Percentiles rank a stretch among this genome's conserved stretches.
phyloP scores from a whole-genome alignment of 2,797 vertebrate genomes.

The Trachops cirrhosus region DNA sequence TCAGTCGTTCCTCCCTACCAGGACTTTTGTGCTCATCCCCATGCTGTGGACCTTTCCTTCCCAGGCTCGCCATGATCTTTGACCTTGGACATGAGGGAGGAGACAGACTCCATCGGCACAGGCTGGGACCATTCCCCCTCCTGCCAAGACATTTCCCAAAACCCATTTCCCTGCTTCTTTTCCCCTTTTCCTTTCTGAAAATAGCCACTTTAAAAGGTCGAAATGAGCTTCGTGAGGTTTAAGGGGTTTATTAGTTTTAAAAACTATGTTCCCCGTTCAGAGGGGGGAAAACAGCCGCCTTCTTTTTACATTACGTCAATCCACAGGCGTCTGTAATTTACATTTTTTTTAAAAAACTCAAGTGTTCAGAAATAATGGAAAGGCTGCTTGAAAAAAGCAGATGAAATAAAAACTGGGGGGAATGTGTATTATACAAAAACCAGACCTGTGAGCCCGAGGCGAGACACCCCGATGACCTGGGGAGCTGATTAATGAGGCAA shows the following conservation, averaged over 20 bases:
- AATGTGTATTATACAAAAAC: constrained; percentile 82
- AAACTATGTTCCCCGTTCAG: constrained; percentile 54
- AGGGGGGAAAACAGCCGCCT: constrained; percentile 73
- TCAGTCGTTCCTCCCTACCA: background rate
- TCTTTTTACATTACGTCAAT: constrained; percentile 78
- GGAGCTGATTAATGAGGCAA: constrained; percentile 81
- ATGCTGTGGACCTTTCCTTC: fast-evolving
- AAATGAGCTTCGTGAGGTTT: constrained; percentile 55
- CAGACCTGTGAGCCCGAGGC: constrained; percentile 78
- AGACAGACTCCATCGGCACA: background rate
- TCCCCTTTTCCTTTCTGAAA: constrained; percentile 36
- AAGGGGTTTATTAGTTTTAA: constrained; percentile 68
- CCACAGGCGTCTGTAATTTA: constrained; percentile 80
- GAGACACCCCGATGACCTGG: constrained; percentile 81
- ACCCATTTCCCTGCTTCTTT: background rate
- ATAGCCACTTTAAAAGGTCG: constrained; percentile 37
- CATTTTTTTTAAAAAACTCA: constrained; percentile 62
- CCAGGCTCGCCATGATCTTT: background rate
- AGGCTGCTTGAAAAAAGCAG: constrained; percentile 72
- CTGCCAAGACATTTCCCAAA: background rate
- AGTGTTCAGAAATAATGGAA: constrained; percentile 80
- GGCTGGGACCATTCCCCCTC: background rate
- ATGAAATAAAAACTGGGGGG: constrained; percentile 80
- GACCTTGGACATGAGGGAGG: background rate
- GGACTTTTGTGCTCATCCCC: background rate